These are phyloP conservation scores for Arvicanthis niloticus DNA, from an alignment of 2,113 vertebrate genomes.

Conservation along the genomic window DNA sequence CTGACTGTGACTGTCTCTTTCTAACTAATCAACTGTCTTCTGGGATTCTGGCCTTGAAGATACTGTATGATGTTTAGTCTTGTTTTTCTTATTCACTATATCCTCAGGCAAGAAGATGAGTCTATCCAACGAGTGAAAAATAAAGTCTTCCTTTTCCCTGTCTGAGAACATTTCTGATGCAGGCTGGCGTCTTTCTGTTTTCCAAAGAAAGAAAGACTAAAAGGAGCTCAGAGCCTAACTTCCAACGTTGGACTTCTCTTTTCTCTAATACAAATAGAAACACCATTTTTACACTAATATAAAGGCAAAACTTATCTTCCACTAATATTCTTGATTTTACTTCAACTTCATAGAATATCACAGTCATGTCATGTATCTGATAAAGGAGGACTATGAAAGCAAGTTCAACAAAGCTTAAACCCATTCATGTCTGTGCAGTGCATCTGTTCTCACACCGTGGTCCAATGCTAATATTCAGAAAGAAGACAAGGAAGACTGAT, in stretches of 20 bases:
- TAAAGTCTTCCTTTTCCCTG: not conserved
- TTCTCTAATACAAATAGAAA: not conserved
- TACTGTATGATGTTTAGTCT: not conserved
- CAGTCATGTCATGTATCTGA: not conserved
- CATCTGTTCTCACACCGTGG: not conserved
- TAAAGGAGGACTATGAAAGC: not conserved
- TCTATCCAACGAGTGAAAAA: not conserved
- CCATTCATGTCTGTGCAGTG: not conserved
- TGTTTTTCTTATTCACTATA: not conserved
- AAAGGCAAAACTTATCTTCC: not conserved
- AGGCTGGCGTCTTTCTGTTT: not conserved
- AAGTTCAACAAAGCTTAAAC: not conserved
- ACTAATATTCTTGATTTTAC: not conserved
- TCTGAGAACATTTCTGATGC: not conserved
- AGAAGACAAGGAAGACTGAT: not conserved
- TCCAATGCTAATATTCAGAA: not conserved
- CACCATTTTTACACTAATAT: not conserved
- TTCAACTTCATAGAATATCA: not conserved
- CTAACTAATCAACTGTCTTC: not conserved
- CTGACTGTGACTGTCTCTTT: not conserved
- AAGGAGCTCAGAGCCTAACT: not conserved
- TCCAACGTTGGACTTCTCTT: not conserved
- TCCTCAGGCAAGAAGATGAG: not conserved
- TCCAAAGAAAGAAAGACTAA: not conserved
- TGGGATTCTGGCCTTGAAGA: not conserved